Conservation (phyloP, 2,113 vertebrate genomes). For the Rhodinocichla rosea region DNA sequence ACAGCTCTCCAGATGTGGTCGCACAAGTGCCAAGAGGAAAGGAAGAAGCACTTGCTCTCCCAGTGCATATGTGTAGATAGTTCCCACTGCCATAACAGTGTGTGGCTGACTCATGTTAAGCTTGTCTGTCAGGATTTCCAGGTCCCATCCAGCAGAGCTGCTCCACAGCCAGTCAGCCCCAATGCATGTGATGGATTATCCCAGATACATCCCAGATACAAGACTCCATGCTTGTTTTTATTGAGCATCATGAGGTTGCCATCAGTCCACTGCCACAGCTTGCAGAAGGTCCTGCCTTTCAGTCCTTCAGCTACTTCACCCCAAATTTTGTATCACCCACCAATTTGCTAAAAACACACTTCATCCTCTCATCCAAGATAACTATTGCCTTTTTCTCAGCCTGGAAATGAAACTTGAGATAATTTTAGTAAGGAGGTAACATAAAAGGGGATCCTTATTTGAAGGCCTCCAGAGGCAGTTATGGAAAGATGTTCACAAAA, state of each 20-base stretch:
- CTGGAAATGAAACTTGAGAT: neutral
- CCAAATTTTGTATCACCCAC: fast-evolving
- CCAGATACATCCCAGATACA: neutral
- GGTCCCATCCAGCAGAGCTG: neutral
- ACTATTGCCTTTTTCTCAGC: neutral
- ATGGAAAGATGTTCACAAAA: neutral
- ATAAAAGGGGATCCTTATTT: neutral
- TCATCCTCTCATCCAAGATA: neutral
- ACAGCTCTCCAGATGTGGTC: neutral
- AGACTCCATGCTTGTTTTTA: neutral
- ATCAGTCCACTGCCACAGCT: neutral
- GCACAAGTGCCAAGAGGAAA: neutral
- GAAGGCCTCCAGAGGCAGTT: neutral
- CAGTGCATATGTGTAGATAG: neutral
- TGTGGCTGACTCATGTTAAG: neutral
- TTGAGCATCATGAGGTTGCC: neutral
- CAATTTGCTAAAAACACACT: neutral
- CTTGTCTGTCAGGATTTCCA: neutral
- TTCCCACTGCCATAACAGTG: neutral
- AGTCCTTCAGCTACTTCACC: neutral
- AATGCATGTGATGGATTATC: neutral
- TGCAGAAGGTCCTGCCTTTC: neutral
- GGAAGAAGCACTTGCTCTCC: neutral
- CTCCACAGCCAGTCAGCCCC: neutral
- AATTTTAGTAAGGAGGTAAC: neutral